Base-by-base conservation (phyloP, 2,113 vertebrate species). In the Petrocephalus microphthalmus region DNA sequence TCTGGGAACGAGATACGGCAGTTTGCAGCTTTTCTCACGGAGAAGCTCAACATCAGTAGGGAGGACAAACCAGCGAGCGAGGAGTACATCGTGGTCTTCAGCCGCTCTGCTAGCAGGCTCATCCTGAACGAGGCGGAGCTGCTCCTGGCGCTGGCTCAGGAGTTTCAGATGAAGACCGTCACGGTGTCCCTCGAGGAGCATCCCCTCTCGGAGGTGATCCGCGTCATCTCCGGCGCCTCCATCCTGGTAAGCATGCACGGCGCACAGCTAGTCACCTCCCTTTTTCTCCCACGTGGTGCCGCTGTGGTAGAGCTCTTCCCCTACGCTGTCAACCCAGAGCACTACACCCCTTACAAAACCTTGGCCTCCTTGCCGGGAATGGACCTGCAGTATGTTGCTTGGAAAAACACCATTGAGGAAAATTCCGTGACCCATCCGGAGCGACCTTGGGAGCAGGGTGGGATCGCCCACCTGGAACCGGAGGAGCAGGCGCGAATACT, bases 231-330 rank as follows among this genome's bases (percentile, higher is more conserved):
- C 83, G 94, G 96, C 0, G 97, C 98, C 0, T 97, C 97, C 88
- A 97, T 99, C 95, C 92, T 99, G 84, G 96, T 99, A 90, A 99
- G 98, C 91, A 98, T 99, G 97, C 98, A 99, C 0, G 98, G 98
- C 71, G 98, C 98, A 42, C 98, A 99, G 82, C 96, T 99, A 7
- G 95, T 98, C 91, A 96, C 95, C 60, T 96, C 97, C 0, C 95
- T 99, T 88, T 99, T 99, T 90, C 94, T 99, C 90, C 98, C 98
- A 7, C 96, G 96, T 7, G 97, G 98, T 52, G 97, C 98, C 2
- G 91, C 94, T 0, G 96, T 99, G 87, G 96, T 99, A 2, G 98
- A 99, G 89, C 96, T 99, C 17, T 99, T 98, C 82, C 98, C 98
- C 0, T 99, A 97, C 1, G 98, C 96, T 0, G 95, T 99, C 89